Conservation (phyloP, 1,140 invertebrate genomes). For the Acromyrmex echinatior region DNA sequence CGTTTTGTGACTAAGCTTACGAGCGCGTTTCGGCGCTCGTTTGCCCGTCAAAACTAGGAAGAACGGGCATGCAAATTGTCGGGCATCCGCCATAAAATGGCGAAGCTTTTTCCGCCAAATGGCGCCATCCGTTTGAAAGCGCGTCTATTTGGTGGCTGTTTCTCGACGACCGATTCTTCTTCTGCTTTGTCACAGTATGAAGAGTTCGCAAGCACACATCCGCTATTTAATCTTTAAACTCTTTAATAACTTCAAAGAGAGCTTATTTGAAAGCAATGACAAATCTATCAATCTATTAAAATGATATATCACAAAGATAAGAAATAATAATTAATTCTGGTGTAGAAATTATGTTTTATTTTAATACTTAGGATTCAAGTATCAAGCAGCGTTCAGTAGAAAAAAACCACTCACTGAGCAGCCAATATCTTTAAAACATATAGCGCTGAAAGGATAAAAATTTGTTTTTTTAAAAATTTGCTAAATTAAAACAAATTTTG, state of each 20-base stretch:
- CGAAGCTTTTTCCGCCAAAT: constrained; percentile 60
- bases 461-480: neutral
- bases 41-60: constrained; percentile 59
- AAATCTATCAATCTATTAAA: neutral
- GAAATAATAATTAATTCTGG: neutral
- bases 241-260: neutral
- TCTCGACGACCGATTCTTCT: constrained; percentile 29
- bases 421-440: neutral
- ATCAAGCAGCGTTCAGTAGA: neutral
- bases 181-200: constrained; percentile 22
- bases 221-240: constrained; percentile 43
- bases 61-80: constrained; percentile 62
- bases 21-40: constrained; percentile 58
- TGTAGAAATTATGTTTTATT: neutral
- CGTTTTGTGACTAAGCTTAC: constrained; percentile 58
- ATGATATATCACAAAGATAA: neutral
- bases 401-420: too few relatives aligned
- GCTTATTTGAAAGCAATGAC: neutral
- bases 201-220: neutral
- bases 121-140: constrained; percentile 58
- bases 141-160: constrained; percentile 58
- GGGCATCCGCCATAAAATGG: constrained; percentile 43
- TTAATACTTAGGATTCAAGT: neutral
- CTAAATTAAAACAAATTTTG: neutral
- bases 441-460: neutral